A percentile compares a stretch with the other conserved stretches of the same genome.
These are phyloP conservation scores for Benitochromis conjunctus DNA, from an alignment of 2,113 vertebrate genomes.

Conservation along the genomic window DNA sequence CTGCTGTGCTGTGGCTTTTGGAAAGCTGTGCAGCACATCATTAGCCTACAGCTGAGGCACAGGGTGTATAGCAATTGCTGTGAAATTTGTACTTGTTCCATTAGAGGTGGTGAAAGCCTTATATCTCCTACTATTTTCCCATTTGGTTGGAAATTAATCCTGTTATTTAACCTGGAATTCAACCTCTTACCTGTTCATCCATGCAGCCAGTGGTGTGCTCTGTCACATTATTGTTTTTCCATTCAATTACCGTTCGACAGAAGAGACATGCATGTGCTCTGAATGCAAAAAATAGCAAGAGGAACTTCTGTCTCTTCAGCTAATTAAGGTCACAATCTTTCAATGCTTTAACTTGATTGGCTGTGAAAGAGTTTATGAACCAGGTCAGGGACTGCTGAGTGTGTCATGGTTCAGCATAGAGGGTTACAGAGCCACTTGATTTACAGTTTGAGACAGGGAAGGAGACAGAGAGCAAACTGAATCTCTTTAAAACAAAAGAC, in stretches of 20 bases:
- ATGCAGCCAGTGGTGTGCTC: background rate
- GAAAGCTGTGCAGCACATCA: constrained; percentile 13
- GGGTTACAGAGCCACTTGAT: constrained; percentile 25
- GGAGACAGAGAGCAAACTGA: background rate
- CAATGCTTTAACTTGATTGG: constrained; percentile 52
- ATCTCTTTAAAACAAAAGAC: background rate
- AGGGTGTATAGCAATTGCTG: background rate
- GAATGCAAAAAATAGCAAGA: background rate
- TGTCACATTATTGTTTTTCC: background rate
- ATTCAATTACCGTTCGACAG: constrained; percentile 16
- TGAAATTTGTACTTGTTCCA: background rate
- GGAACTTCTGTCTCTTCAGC: constrained; percentile 32
- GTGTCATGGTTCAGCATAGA: constrained; percentile 52
- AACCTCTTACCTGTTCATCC: background rate
- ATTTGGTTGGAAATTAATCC: background rate
- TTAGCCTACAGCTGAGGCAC: background rate
- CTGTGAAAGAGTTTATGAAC: constrained; percentile 50
- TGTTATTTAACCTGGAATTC: background rate
- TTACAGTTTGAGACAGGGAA: constrained; percentile 1
- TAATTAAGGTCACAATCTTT: constrained; percentile 64
- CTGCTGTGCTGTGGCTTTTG: background rate
- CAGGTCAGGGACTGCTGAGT: constrained; percentile 56
- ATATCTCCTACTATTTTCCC: background rate
- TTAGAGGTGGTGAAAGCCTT: background rate
- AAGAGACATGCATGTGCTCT: background rate